A percentile compares a stretch with the other conserved stretches of the same genome.
Evolutionary conservation across 2,888 invertebrate genomes (phyloP).

Genomic region (Oscheius sp.): DNA sequence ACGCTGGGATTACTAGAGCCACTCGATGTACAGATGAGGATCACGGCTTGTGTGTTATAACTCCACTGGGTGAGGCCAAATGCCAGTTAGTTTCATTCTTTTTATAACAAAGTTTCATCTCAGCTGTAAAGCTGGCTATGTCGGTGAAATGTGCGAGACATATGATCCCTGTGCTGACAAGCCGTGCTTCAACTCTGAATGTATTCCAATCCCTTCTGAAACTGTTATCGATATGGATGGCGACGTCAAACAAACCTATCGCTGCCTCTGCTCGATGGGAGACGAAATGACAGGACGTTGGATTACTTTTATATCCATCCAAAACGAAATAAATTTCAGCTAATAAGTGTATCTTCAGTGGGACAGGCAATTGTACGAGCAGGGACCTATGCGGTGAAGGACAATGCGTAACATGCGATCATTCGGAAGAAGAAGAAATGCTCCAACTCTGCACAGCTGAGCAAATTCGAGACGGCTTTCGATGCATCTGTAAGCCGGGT

Average conservation of each 20-base stretch:
- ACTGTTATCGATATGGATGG: slow-evolving; percentile 11
- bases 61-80: slow-evolving; percentile 31
- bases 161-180: slow-evolving; percentile 46
- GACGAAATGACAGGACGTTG: slow-evolving; percentile 29
- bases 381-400: slow-evolving; percentile 18
- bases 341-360: slow-evolving; percentile 8
- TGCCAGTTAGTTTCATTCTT: slow-evolving; percentile 37
- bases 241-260: slow-evolving; percentile 25
- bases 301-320: no score
- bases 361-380: slow-evolving; percentile 25
- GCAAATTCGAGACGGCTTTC: slow-evolving; percentile 26
- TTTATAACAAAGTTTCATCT: slow-evolving; percentile 3
- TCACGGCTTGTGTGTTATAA: slow-evolving; percentile 41
- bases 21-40: slow-evolving; percentile 37
- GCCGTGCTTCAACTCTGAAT: slow-evolving; percentile 46
- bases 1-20: slow-evolving; percentile 33
- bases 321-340: neutral
- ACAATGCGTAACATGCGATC: slow-evolving; percentile 28
- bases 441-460: slow-evolving; percentile 22
- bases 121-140: slow-evolving; percentile 44
- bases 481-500: slow-evolving; percentile 44
- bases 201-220: slow-evolving; percentile 39
- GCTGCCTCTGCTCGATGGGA: slow-evolving; percentile 41
- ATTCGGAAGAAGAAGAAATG: slow-evolving; percentile 17
- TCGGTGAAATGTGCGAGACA: slow-evolving; percentile 44